phyloP scores from a whole-genome alignment of 2,113 vertebrate genomes.

The Potamarius usumacintae region DNA sequence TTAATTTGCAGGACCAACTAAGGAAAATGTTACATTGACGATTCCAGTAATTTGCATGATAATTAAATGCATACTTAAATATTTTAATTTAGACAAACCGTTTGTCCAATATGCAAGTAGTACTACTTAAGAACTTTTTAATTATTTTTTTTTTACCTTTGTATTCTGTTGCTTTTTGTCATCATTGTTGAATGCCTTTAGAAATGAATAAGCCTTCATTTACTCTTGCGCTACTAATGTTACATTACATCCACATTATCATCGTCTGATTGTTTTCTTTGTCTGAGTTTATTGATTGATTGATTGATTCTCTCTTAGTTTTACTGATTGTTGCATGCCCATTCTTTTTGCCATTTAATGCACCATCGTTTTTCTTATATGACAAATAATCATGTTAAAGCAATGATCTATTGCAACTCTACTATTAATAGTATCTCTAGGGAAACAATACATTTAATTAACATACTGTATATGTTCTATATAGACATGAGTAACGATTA shows the following conservation, averaged over 20 bases:
- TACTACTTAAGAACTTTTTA: conserved; percentile 8
- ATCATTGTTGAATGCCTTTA: conserved; percentile 40
- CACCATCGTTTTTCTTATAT: conserved; percentile 35
- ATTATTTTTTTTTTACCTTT: conserved; percentile 3
- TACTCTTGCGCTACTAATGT: conserved; percentile 51
- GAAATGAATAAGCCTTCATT: conserved; percentile 38
- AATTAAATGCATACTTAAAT: not conserved
- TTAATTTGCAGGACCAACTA: not conserved
- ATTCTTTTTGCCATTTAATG: conserved; percentile 30
- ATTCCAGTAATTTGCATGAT: conserved; percentile 19
- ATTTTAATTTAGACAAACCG: not conserved
- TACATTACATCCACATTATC: conserved; percentile 38
- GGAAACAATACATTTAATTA: not conserved
- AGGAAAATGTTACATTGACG: not conserved
- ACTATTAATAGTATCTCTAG: conserved; percentile 16
- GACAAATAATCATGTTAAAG: conserved; percentile 9
- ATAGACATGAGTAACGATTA: not conserved
- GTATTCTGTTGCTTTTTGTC: conserved; percentile 41
- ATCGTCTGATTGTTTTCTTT: conserved; percentile 35
- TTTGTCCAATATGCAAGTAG: not conserved
- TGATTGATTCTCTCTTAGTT: not conserved
- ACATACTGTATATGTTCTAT: not conserved
- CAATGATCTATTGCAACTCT: conserved; percentile 30
- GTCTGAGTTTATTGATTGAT: conserved; percentile 25
- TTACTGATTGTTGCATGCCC: conserved; percentile 11